Conservation (phyloP, 2,113 vertebrate genomes). For the Sinocyclocheilus anophthalmus region DNA sequence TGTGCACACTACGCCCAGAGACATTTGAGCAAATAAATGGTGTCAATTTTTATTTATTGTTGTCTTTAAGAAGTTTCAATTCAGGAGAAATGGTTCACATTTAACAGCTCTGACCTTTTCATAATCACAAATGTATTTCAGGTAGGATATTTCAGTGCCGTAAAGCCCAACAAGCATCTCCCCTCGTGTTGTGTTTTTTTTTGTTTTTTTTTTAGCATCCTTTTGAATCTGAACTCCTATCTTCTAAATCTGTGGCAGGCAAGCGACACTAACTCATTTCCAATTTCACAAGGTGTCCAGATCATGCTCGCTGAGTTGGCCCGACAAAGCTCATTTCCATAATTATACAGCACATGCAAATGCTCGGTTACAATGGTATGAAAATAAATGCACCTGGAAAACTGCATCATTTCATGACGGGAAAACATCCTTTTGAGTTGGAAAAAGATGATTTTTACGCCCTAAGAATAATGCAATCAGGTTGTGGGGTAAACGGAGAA, state of each 20-base stretch:
- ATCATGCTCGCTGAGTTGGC: background rate
- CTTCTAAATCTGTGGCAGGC: background rate
- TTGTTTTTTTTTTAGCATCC: background rate
- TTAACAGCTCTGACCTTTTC: background rate
- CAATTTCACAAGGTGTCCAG: conserved; percentile 27
- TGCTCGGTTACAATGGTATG: background rate
- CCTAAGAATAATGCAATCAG: background rate
- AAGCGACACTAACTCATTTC: background rate
- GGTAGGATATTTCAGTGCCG: background rate
- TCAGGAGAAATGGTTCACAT: background rate
- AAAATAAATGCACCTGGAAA: background rate
- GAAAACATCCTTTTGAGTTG: background rate
- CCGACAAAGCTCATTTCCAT: conserved; percentile 15
- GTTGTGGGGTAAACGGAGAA: background rate
- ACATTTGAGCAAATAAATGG: too few relatives aligned
- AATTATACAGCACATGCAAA: background rate
- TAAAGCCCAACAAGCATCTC: background rate
- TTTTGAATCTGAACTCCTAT: background rate
- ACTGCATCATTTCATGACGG: background rate
- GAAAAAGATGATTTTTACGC: background rate
- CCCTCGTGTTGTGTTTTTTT: background rate
- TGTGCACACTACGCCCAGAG: background rate
- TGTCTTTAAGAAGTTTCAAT: background rate
- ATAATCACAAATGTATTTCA: background rate
- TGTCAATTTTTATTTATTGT: too few relatives aligned